A percentile compares a stretch with the other conserved stretches of the same genome.
These are phyloP conservation scores for Ophion obscuratus DNA, from an alignment of 2,888 invertebrate species.

Conservation along the genomic window DNA sequence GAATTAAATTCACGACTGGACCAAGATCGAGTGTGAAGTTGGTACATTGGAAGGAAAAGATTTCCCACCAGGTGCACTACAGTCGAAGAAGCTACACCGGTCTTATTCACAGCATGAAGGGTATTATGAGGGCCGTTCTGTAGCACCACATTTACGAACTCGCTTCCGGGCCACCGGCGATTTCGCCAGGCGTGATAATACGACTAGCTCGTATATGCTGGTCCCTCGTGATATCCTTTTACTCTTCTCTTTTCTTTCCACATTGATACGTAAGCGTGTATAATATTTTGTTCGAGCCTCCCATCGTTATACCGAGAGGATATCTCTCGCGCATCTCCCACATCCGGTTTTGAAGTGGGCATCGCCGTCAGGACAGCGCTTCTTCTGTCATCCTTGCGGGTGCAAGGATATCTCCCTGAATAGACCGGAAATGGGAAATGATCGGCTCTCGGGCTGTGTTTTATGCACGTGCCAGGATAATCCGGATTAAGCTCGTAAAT, in stretches of 20 bases:
- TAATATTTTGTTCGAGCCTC: constrained; percentile 33
- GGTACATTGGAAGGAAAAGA: background rate
- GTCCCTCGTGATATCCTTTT: constrained; percentile 53
- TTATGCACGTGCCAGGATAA: constrained; percentile 18
- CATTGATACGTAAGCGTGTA: background rate
- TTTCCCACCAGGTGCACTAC: constrained; percentile 6
- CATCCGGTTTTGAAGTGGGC: constrained; percentile 56
- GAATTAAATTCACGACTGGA: background rate
- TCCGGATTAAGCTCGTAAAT: constrained; percentile 15
- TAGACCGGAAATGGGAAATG: constrained; percentile 47
- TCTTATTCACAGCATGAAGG: constrained; percentile 19
- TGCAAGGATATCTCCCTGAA: constrained; percentile 37
- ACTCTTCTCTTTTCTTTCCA: constrained; percentile 34
- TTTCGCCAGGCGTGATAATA: constrained; percentile 58
- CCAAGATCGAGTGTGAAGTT: background rate
- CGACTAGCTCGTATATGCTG: constrained; percentile 62
- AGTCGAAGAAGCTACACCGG: constrained; percentile 30
- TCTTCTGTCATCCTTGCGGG: constrained; percentile 33
- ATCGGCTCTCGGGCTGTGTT: constrained; percentile 22
- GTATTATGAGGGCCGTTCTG: constrained; percentile 48
- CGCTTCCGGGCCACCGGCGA: constrained; percentile 63
- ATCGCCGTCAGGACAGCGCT: background rate
- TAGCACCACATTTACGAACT: constrained; percentile 28
- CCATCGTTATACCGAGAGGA: constrained; percentile 20
- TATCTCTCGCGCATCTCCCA: constrained; percentile 35